Percentiles rank a stretch among this genome's conserved stretches.
phyloP scores from a whole-genome alignment of 2,888 invertebrate genomes.

The Hedychridium roseum region DNA sequence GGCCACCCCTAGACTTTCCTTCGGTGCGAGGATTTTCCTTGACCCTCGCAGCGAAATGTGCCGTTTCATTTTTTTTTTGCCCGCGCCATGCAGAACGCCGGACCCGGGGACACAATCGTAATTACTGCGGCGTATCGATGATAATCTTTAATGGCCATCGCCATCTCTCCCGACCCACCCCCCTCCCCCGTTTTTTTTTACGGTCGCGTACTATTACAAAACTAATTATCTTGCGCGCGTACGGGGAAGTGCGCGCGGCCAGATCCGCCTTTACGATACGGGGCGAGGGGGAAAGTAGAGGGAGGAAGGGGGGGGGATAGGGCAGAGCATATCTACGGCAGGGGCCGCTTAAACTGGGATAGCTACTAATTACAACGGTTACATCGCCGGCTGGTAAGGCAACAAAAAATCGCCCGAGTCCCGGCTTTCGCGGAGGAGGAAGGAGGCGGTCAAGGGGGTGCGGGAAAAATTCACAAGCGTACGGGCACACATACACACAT shows the following conservation, averaged over 20 bases:
- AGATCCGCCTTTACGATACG: too few species aligned
- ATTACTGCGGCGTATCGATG: too few species aligned
- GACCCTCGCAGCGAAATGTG: too few species aligned
- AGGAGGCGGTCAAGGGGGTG: conserved; percentile 27
- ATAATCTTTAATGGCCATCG: conserved; percentile 10
- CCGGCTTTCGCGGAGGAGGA: conserved; percentile 1
- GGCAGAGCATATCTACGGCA: conserved; percentile 21
- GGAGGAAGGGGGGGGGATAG: too few species aligned
- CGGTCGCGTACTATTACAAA: conserved; percentile 19
- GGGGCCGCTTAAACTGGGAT: conserved; percentile 42
- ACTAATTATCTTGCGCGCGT: conserved; percentile 11
- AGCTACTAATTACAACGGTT: conserved; percentile 49
- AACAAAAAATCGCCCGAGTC: conserved; percentile 17
- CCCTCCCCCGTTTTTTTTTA: conserved; percentile 7
- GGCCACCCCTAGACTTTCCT: background rate
- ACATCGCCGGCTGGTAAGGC: conserved; percentile 34
- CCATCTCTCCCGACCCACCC: conserved; percentile 25
- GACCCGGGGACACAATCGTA: too few species aligned
- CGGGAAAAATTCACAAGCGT: conserved; percentile 44
- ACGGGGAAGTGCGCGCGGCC: background rate
- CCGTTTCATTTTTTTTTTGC: too few species aligned
- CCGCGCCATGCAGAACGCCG: too few species aligned
- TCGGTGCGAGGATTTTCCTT: conserved; percentile 7
- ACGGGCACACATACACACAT: too few species aligned
- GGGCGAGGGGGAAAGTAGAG: too few species aligned